Evolutionary conservation across 2,888 invertebrate genomes (phyloP).

Genomic region (Lasioglossum zephyrum): DNA sequence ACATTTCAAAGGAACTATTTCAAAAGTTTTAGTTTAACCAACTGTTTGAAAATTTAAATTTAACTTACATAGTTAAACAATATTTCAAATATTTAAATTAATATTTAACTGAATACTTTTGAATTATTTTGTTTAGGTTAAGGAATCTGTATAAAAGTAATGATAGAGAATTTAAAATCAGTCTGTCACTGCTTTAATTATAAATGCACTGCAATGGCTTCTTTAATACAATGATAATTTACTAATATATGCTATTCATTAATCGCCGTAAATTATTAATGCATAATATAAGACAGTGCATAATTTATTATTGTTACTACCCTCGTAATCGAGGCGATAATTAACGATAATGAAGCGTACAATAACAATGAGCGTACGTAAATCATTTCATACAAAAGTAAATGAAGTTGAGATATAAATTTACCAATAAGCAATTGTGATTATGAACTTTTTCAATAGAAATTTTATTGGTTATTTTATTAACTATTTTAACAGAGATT

Average conservation of each 20-base stretch:
- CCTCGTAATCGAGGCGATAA: slow-evolving; percentile 23
- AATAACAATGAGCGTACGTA: slow-evolving; percentile 1
- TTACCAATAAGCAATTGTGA: neutral
- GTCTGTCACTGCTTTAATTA: neutral
- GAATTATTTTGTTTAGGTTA: no score
- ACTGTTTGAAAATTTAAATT: no score
- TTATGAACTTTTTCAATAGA: neutral
- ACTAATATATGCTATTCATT: slow-evolving; percentile 20
- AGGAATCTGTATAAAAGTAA: neutral
- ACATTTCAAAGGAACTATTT: no score
- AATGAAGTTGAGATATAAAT: neutral
- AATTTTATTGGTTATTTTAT: neutral
- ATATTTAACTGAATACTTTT: neutral
- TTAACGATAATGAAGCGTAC: slow-evolving; percentile 18
- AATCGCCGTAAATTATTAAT: slow-evolving; percentile 11
- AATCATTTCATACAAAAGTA: slow-evolving; percentile 1
- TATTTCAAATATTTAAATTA: neutral
- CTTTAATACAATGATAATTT: neutral
- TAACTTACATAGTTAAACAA: no score
- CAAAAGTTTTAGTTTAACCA: no score
- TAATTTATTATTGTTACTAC: slow-evolving; percentile 21
- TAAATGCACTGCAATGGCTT: neutral
- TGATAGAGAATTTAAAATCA: neutral
- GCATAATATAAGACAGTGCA: slow-evolving; percentile 10
- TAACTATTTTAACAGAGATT: neutral